These are phyloP conservation scores for Holocentrus rufus DNA, from an alignment of 2,797 vertebrate genomes.

Conservation along the genomic window DNA sequence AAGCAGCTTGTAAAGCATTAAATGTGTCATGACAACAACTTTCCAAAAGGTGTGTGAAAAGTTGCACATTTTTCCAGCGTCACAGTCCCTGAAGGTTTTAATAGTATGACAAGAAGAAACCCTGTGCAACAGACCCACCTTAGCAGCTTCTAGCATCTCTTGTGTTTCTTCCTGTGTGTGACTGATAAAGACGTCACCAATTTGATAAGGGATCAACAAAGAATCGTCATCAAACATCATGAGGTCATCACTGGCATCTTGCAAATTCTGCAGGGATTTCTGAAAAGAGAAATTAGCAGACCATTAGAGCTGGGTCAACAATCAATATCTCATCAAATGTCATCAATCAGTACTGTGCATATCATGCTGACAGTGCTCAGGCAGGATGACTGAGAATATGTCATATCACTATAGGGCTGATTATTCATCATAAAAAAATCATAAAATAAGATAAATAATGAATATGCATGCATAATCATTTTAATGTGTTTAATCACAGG, in stretches of 20 bases:
- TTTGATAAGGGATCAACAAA: conserved; percentile 91
- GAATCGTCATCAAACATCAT: conserved; percentile 93
- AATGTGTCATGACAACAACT: no score
- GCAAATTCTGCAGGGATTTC: conserved; percentile 95
- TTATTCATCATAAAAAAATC: neutral
- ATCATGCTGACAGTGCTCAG: no score
- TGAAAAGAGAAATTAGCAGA: conserved; percentile 60
- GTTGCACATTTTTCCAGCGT: no score
- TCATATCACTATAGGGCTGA: neutral
- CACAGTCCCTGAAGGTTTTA: neutral
- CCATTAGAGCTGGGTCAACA: neutral
- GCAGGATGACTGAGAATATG: neutral
- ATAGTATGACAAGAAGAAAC: neutral
- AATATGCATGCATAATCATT: no score
- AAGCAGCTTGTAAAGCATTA: no score
- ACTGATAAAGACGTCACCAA: conserved; percentile 96
- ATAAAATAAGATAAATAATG: neutral
- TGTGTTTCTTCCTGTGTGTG: conserved; percentile 96
- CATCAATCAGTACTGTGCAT: no score
- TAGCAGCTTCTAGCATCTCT: conserved; percentile 94
- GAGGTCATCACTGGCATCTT: conserved; percentile 96
- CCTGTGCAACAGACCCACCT: conserved; percentile 78
- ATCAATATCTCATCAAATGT: neutral
- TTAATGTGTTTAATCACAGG: no score
- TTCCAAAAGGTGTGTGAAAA: no score